Conservation (phyloP, 1,140 invertebrate genomes). For the Hypothenemus hampei region DNA sequence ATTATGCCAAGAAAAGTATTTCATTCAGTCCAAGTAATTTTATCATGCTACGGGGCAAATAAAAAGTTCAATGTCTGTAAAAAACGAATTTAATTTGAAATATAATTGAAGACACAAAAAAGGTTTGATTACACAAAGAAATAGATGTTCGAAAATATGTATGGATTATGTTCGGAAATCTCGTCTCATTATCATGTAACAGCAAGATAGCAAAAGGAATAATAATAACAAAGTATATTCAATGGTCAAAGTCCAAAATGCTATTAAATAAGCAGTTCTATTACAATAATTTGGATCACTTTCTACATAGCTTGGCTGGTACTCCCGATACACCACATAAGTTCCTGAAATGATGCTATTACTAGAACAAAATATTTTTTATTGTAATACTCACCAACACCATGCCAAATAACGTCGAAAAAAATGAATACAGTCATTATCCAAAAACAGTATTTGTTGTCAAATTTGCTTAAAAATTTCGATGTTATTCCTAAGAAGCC, state of each 20-base stretch:
- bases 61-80: too few relatives aligned
- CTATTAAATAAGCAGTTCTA: conserved; percentile 37
- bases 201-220: conserved; percentile 35
- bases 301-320: conserved; percentile 41
- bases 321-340: conserved; percentile 37
- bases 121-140: too few relatives aligned
- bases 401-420: conserved; percentile 34
- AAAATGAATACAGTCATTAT: conserved; percentile 25
- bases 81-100: too few relatives aligned
- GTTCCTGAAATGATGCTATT: conserved; percentile 31
- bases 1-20: conserved; percentile 3
- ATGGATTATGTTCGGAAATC: conserved; percentile 31
- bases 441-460: conserved; percentile 35
- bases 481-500: conserved; percentile 31
- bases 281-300: conserved; percentile 33
- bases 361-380: not conserved
- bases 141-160: too few relatives aligned
- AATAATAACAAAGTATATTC: conserved; percentile 37
- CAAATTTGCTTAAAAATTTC: conserved; percentile 31
- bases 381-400: conserved; percentile 32
- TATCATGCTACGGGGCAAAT: too few relatives aligned
- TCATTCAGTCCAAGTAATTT: conserved; percentile 4
- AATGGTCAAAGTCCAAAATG: conserved; percentile 41
- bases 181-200: conserved; percentile 34
- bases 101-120: too few relatives aligned